A percentile compares a stretch with the other conserved stretches of the same genome.
Conservation (phyloP, 2,888 invertebrate species). For the Scelioninae gen. 2 region DNA sequence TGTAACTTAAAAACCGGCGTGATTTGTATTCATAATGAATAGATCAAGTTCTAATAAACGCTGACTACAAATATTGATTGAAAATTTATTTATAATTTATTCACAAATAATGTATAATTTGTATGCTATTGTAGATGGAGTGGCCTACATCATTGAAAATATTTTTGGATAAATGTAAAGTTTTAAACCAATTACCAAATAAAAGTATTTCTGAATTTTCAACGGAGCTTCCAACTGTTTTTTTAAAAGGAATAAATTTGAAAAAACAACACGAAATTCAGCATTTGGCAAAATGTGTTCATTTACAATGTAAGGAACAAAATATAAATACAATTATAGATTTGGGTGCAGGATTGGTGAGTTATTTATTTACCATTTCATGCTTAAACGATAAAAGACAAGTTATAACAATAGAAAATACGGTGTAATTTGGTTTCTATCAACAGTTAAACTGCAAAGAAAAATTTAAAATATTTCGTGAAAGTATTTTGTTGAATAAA, state of each 20-base stretch:
- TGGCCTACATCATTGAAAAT: slow-evolving; percentile 74
- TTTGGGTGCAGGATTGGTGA: slow-evolving; percentile 86
- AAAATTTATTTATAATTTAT: neutral
- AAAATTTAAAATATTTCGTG: neutral
- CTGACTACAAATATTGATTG: too few relatives aligned
- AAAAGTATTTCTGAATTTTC: slow-evolving; percentile 51
- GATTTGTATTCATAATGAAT: too few relatives aligned
- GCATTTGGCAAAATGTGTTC: slow-evolving; percentile 78
- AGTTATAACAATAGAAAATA: too few relatives aligned
- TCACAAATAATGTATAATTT: too few relatives aligned
- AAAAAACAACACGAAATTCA: slow-evolving; percentile 86
- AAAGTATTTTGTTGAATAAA: too few relatives aligned
- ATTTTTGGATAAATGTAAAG: slow-evolving; percentile 71
- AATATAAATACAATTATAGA: slow-evolving; percentile 80
- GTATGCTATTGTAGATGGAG: slow-evolving; percentile 67
- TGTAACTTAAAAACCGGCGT: too few relatives aligned
- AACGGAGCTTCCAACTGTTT: slow-evolving; percentile 68
- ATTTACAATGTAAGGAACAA: slow-evolving; percentile 75
- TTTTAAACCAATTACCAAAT: slow-evolving; percentile 69
- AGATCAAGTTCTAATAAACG: too few relatives aligned
- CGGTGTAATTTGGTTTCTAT: too few relatives aligned
- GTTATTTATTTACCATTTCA: too few relatives aligned
- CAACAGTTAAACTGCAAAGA: neutral
- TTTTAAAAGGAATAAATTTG: slow-evolving; percentile 74
- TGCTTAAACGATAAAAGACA: too few relatives aligned